Conservation (phyloP, 2,888 invertebrate species). For the Synanthedon myopaeformis region DNA sequence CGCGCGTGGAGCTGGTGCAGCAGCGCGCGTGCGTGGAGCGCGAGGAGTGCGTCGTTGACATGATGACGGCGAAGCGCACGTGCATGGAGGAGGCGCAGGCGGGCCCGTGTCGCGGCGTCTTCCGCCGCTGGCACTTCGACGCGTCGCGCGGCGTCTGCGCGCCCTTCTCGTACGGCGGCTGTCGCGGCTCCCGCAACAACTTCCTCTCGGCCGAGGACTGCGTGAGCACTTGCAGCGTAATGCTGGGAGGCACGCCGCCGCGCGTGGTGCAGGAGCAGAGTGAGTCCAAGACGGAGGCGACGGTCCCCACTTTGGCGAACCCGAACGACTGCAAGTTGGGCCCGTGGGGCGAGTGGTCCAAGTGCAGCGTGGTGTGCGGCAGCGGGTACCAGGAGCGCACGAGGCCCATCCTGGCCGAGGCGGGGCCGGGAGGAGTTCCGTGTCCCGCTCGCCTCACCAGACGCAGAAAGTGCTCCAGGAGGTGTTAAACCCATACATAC, state of each 20-base stretch:
- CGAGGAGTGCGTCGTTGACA: slow-evolving; percentile 77
- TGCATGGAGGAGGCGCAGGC: slow-evolving; percentile 82
- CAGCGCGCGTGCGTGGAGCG: slow-evolving; percentile 77
- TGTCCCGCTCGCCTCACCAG: slow-evolving; percentile 73
- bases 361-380: slow-evolving; percentile 86
- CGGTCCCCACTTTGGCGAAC: slow-evolving; percentile 15
- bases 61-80: slow-evolving; percentile 83
- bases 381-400: slow-evolving; percentile 75
- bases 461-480: slow-evolving; percentile 68
- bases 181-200: slow-evolving; percentile 92
- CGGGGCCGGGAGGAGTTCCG: slow-evolving; percentile 73
- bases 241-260: slow-evolving; percentile 38
- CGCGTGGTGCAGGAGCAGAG: no score
- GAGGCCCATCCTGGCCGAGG: slow-evolving; percentile 69
- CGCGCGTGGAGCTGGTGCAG: slow-evolving; percentile 79
- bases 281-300: no score
- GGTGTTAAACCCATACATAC: no score
- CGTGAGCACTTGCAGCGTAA: slow-evolving; percentile 74
- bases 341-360: slow-evolving; percentile 86
- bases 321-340: slow-evolving; percentile 77
- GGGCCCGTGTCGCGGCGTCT: slow-evolving; percentile 91
- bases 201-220: slow-evolving; percentile 87
- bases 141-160: slow-evolving; percentile 80
- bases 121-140: slow-evolving; percentile 90
- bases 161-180: slow-evolving; percentile 90